Base-by-base conservation (phyloP, 92 coral and sea anemone species). In the Umimayanthus kanabou region DNA sequence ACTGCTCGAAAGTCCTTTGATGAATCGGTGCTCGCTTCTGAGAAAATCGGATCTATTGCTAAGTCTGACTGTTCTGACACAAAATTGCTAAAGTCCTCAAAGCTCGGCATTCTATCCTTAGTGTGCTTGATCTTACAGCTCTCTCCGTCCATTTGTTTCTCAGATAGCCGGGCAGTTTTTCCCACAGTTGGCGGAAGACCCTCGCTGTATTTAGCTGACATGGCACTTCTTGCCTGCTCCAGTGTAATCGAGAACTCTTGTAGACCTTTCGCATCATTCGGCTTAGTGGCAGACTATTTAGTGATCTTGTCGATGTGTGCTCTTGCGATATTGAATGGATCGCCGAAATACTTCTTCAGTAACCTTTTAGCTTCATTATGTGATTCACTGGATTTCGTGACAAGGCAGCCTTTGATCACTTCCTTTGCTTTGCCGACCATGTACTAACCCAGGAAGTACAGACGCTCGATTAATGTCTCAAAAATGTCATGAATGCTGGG, bases 381-480 rank as follows among this genome's bases (percentile, higher is more conserved):
- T 2, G 94, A 84, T 23, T 81, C 79, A 30, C 58, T 66, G 67
- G 93, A 84, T 69, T 88, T 88, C 65, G 49, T 82, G 53, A 88
- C 89, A 1, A 91, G 50, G 53, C 92, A 91, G 33, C 85, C 91
- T 2, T 76, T 77, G 9, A 91, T 88, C 42, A 89, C 8, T 23
- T 91, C 89, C 88, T 81, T 91, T 91, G 57, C 90, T 87, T 76
- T 73, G 2, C 92, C 93, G 22, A 85, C 66, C 4, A 93, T 92
- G 90, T 94, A 87, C 80, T 92, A 91, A 30, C 89, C 91, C 80
- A 94, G 80, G 58, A 90, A 92, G 64, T 92, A 92, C 65, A 94
- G 85, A 42, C 84, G 86, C 76, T 94, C 94, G 23, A 39, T 67
- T 18, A 88, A 67, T 33, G 37, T 33, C 37, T 33, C 37, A 33